Evolutionary conservation across 2,113 vertebrate species (phyloP), one percentile per base, ranked within the genome.

Genomic region (Alligator sinensis): DNA sequence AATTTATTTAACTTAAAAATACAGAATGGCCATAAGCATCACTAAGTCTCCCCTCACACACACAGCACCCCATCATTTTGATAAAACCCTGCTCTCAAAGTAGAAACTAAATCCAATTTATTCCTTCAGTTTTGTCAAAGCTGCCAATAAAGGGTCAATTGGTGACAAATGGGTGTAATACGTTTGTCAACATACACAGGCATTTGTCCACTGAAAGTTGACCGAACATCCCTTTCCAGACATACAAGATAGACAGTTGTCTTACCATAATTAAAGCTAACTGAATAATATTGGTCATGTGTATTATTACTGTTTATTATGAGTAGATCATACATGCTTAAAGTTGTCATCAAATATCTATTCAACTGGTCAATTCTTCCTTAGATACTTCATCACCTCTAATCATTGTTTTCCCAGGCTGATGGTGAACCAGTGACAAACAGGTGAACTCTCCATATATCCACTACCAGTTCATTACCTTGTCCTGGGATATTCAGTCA

Each of bases 291-390:
- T 47, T 47, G 47, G 47, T 47, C 47, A 47, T 9, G 47, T 47
- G 47, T 47, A 47, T 47, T 47, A 9, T 34, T 34, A 34, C 34
- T 34, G 34, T 34, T 34, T 34, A 34, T 47, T 47, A 47, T 72
- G 24, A 30, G 11, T 12, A 38, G 19, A 22, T 34, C 21, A 38
- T 21, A 12, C 21, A 47, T 24, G 21, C 70, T 38, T 18, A 30
- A 94, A 96, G 87, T 82, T 92, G 77, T 80, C 59, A 92, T 86
- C 85, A 81, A 15, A 18, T 93, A 86, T 34, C 89, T 91, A 75
- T 2, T 91, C 90, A 96, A 86, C 87, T 91, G 95, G 80, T 61
- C 76, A 87, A 77, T 47, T 47, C 85, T 86, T 96, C 57, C 30
- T 72, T 82, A 82, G 78, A 86, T 82, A 86, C 28, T 66, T 87